A percentile compares a stretch with the other conserved stretches of the same genome.
These are phyloP conservation scores for Apodemus speciosus DNA, from an alignment of 2,113 vertebrate genomes.

Conservation along the genomic window DNA sequence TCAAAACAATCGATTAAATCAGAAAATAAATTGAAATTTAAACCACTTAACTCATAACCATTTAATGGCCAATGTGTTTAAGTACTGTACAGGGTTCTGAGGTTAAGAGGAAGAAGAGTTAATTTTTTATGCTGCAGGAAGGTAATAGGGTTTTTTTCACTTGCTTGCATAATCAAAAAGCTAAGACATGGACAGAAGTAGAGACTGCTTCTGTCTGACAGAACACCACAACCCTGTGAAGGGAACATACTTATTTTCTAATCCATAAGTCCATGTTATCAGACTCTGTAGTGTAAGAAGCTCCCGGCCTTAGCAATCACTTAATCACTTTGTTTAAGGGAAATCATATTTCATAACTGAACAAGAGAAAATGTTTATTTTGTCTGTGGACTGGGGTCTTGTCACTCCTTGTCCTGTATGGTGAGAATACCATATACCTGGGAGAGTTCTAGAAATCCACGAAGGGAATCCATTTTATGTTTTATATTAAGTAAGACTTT, in stretches of 20 bases:
- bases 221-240: neutral
- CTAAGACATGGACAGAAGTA: neutral
- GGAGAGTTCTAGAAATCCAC: neutral
- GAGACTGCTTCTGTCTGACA: neutral
- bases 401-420: neutral
- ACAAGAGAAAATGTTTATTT: slow-evolving; percentile 19
- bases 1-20: neutral
- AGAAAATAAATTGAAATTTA: slow-evolving; percentile 24
- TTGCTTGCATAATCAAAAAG: neutral
- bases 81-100: neutral
- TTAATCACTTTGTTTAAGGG: neutral
- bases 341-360: neutral
- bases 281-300: neutral
- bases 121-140: neutral
- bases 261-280: neutral
- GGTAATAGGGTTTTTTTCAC: neutral
- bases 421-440: neutral
- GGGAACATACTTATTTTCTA: neutral
- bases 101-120: neutral
- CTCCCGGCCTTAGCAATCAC: neutral
- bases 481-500: neutral
- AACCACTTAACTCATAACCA: neutral
- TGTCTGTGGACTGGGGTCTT: neutral
- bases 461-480: neutral
- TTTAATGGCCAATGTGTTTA: neutral